A percentile compares a stretch with the other conserved stretches of the same genome.
Conservation (phyloP, 2,113 vertebrate species). For the Phrynosoma platyrhinos region DNA sequence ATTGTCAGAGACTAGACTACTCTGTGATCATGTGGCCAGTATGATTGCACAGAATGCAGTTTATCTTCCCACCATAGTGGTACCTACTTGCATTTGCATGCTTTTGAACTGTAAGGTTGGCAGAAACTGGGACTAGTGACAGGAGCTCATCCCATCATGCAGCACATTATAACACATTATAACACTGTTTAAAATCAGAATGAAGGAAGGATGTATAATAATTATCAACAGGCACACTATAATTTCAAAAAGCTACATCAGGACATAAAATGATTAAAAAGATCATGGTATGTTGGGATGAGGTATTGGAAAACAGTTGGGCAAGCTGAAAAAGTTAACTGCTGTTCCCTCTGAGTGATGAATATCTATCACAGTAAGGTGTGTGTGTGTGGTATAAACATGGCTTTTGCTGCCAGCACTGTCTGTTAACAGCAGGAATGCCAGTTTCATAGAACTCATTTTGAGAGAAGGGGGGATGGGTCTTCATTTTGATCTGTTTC, state of each 20-base stretch:
- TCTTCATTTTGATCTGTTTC: constrained; percentile 51
- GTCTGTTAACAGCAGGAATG: constrained; percentile 27
- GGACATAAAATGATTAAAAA: neutral
- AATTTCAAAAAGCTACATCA: neutral
- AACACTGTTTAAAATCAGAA: neutral
- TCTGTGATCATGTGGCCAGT: no score
- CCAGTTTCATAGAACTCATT: constrained; percentile 37
- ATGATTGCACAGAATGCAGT: no score
- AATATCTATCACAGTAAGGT: constrained; percentile 25
- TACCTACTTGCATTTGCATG: no score
- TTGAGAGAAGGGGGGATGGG: constrained; percentile 9
- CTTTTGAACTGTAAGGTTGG: no score
- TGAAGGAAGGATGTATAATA: neutral
- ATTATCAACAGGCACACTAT: neutral
- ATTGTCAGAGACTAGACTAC: no score
- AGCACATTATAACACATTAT: no score
- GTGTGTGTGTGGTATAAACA: neutral
- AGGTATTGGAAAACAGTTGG: neutral
- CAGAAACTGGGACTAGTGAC: no score
- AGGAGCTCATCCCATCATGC: no score
- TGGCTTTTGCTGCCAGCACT: constrained; percentile 22
- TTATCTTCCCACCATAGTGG: no score
- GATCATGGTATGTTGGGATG: fast-evolving
- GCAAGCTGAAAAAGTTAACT: neutral
- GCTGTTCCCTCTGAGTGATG: neutral